A percentile compares a stretch with the other conserved stretches of the same genome.
Evolutionary conservation across 2,888 invertebrate genomes (phyloP).

Genomic region (Brachypterus glaber): DNA sequence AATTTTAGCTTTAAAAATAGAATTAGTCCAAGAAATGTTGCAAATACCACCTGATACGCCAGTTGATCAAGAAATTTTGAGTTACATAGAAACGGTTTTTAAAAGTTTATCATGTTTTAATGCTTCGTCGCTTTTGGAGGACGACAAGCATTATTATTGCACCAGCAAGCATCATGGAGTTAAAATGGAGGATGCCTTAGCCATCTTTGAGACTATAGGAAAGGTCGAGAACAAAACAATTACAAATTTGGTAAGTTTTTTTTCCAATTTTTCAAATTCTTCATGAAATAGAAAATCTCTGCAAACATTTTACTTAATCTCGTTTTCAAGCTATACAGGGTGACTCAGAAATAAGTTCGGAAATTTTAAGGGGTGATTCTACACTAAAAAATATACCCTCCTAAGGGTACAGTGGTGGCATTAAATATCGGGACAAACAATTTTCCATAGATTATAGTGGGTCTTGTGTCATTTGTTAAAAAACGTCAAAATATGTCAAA

Average conservation of each 20-base stretch:
- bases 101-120: conserved; percentile 80
- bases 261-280: conserved; percentile 1
- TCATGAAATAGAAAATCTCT: too few relatives aligned
- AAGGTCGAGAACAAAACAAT: conserved; percentile 62
- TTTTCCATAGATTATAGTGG: too few relatives aligned
- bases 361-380: too few relatives aligned
- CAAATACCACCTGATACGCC: conserved; percentile 50
- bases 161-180: conserved; percentile 74
- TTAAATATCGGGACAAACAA: too few relatives aligned
- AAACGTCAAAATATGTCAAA: too few relatives aligned
- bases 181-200: conserved; percentile 56
- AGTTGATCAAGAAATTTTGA: conserved; percentile 60
- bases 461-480: too few relatives aligned
- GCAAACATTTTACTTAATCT: too few relatives aligned
- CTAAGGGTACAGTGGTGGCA: too few relatives aligned
- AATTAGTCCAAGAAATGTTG: conserved; percentile 42
- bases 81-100: conserved; percentile 74
- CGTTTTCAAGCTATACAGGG: too few relatives aligned
- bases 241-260: conserved; percentile 53
- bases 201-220: conserved; percentile 60
- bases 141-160: conserved; percentile 68
- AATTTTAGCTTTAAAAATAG: conserved; percentile 17
- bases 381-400: too few relatives aligned
- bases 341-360: too few relatives aligned
- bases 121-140: conserved; percentile 67